Evolutionary conservation across 2,113 vertebrate species (phyloP).

Genomic region (Sardina pilchardus): DNA sequence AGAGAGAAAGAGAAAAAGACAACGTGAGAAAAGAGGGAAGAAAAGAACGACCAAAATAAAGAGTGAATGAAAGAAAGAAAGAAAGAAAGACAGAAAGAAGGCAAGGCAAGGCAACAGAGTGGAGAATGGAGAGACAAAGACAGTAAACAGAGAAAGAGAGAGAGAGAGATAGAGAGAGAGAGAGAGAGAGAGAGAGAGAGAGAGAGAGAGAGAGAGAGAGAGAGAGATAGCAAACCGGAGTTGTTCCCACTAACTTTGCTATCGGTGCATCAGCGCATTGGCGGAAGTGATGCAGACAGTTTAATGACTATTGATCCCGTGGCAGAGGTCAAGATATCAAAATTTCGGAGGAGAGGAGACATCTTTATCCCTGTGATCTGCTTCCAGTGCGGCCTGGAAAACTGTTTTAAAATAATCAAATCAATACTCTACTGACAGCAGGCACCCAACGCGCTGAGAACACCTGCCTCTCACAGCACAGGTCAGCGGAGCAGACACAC

Average conservation of each 20-base stretch:
- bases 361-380: slow-evolving; percentile 41
- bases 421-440: slow-evolving; percentile 35
- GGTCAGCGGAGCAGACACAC: not conserved
- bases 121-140: not conserved
- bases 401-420: slow-evolving; percentile 46
- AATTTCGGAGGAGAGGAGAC: slow-evolving; percentile 48
- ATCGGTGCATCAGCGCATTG: slow-evolving; percentile 50
- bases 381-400: slow-evolving; percentile 26
- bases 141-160: slow-evolving; percentile 7
- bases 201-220: slow-evolving; percentile 33
- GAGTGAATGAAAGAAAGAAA: slow-evolving; percentile 35
- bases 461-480: slow-evolving; percentile 34
- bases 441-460: not conserved
- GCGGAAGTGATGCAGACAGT: slow-evolving; percentile 41
- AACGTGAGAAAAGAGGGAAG: slow-evolving; percentile 25
- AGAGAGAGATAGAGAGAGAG: slow-evolving; percentile 25
- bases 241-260: slow-evolving; percentile 32
- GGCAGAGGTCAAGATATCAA: slow-evolving; percentile 53
- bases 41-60: slow-evolving; percentile 23
- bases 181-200: slow-evolving; percentile 30
- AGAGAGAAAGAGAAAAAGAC: slow-evolving; percentile 12
- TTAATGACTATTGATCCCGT: slow-evolving; percentile 57
- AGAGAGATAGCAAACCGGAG: slow-evolving; percentile 14
- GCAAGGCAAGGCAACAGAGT: slow-evolving; percentile 28
- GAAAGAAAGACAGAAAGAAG: slow-evolving; percentile 15